Conservation (phyloP, 2,888 invertebrate species). For the Cheilosia urbana region DNA sequence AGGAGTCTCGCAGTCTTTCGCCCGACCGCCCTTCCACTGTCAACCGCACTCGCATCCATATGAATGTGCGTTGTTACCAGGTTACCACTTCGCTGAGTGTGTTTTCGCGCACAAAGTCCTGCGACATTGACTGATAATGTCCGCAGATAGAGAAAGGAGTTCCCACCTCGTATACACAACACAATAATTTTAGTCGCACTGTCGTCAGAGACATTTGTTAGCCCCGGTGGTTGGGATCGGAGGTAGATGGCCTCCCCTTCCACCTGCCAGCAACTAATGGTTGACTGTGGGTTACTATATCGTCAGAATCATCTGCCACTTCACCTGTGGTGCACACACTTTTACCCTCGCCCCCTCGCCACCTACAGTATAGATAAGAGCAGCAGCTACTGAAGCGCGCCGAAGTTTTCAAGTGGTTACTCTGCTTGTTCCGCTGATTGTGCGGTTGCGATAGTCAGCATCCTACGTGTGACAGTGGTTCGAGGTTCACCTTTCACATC, state of each 20-base stretch:
- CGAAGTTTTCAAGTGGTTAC: neutral
- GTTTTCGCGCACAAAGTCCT: constrained; percentile 40
- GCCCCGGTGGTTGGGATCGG: neutral
- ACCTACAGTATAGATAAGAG: neutral
- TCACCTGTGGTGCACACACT: neutral
- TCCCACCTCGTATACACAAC: constrained; percentile 2
- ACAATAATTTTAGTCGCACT: constrained; percentile 34
- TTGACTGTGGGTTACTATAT: constrained; percentile 28
- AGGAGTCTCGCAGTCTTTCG: constrained; percentile 1
- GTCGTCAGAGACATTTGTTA: constrained; percentile 50
- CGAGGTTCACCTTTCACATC: constrained; percentile 27
- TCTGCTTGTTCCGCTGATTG: constrained; percentile 2
- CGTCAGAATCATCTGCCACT: constrained; percentile 37
- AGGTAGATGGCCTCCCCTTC: neutral
- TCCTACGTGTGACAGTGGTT: constrained; percentile 13
- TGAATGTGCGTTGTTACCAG: constrained; percentile 25
- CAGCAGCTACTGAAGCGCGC: neutral
- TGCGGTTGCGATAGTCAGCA: constrained; percentile 20
- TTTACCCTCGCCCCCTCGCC: neutral
- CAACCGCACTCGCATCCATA: constrained; percentile 4
- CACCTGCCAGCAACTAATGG: neutral
- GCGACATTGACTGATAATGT: constrained; percentile 69
- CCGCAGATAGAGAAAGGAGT: constrained; percentile 53
- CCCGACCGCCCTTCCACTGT: neutral
- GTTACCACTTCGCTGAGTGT: constrained; percentile 20